These are phyloP conservation scores for Penaeus chinensis DNA, from an alignment of 1,140 invertebrate genomes.

Conservation along the genomic window DNA sequence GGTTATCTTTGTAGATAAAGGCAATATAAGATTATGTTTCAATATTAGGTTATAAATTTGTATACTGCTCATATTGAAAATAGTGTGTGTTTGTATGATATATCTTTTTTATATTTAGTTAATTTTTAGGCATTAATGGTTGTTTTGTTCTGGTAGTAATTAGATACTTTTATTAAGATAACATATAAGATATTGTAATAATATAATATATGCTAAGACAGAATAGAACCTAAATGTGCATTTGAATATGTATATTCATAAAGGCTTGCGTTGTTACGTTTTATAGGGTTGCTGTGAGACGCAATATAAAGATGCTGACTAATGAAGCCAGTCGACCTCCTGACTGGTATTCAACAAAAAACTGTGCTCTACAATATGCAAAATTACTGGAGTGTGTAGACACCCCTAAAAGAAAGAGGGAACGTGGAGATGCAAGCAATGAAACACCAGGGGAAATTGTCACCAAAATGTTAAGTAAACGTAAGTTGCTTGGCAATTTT, in stretches of 20 bases:
- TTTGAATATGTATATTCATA: background rate
- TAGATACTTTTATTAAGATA: no score
- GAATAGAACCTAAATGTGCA: background rate
- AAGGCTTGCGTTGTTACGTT: slow-evolving; percentile 5
- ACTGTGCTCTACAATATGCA: slow-evolving; percentile 90
- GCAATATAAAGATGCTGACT: slow-evolving; percentile 77
- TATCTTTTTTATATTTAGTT: no score
- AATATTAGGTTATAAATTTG: background rate
- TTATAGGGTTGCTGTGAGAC: slow-evolving; percentile 83
- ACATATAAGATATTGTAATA: no score
- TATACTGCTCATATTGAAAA: background rate
- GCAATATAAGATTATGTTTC: background rate
- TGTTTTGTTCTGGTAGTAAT: no score
- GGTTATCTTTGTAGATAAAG: background rate
- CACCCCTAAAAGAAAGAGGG: slow-evolving; percentile 87
- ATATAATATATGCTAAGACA: no score
- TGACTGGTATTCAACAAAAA: slow-evolving; percentile 93
- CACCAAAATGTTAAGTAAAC: slow-evolving; percentile 77
- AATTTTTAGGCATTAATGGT: no score
- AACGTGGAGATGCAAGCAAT: slow-evolving; percentile 73
- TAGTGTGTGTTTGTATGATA: background rate
- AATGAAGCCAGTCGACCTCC: slow-evolving; percentile 79
- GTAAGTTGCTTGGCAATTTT: slow-evolving; percentile 65
- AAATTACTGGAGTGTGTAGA: slow-evolving; percentile 85
- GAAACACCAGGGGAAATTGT: slow-evolving; percentile 86